Percentiles rank a stretch among this genome's conserved stretches.
Conservation (phyloP, 92 coral and sea anemone genomes). For the Palythoa heliodiscus region DNA sequence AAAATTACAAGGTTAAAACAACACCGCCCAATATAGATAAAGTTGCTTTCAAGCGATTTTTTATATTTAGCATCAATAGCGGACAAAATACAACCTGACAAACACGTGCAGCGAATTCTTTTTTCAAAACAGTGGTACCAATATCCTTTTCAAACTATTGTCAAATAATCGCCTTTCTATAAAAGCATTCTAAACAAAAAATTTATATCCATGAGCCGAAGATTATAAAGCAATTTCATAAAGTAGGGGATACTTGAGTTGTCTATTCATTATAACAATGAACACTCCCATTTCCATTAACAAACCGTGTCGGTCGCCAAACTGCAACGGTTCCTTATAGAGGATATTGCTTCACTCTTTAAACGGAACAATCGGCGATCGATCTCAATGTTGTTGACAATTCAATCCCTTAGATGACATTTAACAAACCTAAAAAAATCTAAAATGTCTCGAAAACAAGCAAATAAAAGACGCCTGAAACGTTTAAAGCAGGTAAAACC, state of each 20-base stretch:
- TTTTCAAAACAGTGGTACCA: not conserved
- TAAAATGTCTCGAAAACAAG: not conserved
- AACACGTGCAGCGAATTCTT: not conserved
- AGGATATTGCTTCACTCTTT: not conserved
- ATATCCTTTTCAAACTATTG: constrained; percentile 3
- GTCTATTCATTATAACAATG: constrained; percentile 6
- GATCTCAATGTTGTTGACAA: not conserved
- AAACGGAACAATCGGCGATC: not conserved
- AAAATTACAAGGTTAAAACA: not conserved
- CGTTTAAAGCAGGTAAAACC: not conserved
- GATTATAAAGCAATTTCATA: constrained; percentile 25
- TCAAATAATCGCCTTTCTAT: not conserved
- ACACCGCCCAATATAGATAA: not conserved
- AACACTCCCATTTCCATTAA: not conserved
- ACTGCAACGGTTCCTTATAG: not conserved
- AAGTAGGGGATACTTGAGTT: constrained; percentile 26
- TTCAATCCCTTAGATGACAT: not conserved
- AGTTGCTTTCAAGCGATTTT: not conserved
- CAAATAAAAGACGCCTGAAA: not conserved
- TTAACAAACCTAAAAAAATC: not conserved
- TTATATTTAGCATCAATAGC: not conserved
- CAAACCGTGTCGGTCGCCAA: not conserved
- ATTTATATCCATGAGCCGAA: not conserved
- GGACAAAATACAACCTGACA: not conserved
- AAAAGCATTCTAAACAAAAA: constrained; percentile 18